phyloP scores from a whole-genome alignment of 2,113 vertebrate genomes.

The Micronycteris hirsuta region DNA sequence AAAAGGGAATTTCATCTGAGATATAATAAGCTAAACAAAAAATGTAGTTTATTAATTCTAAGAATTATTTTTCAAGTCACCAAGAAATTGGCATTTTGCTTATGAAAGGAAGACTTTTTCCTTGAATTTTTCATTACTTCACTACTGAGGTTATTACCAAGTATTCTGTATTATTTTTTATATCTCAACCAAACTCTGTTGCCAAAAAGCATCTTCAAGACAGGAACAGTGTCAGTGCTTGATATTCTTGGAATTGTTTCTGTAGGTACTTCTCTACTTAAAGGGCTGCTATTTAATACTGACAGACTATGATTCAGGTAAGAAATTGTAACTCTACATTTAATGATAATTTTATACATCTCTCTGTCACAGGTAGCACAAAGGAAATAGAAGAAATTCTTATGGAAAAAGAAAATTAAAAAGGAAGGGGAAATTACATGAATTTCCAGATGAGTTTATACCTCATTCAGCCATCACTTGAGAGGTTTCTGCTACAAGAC shows the following conservation, averaged over 20 bases:
- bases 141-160: constrained; percentile 69
- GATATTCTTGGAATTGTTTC: constrained; percentile 48
- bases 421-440: neutral
- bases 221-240: constrained; percentile 58
- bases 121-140: constrained; percentile 69
- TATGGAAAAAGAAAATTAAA: neutral
- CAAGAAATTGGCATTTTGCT: constrained; percentile 50
- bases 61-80: constrained; percentile 56
- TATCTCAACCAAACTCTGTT: constrained; percentile 60
- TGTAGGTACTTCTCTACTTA: constrained; percentile 39
- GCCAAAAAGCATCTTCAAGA: constrained; percentile 60
- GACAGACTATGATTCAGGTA: constrained; percentile 42
- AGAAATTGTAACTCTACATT: constrained; percentile 37
- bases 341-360: constrained; percentile 24
- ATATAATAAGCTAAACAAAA: constrained; percentile 49
- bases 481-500: constrained; percentile 27
- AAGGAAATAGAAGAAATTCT: constrained; percentile 43
- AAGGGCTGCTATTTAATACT: constrained; percentile 21
- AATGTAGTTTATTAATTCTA: constrained; percentile 40
- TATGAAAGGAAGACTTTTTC: constrained; percentile 51
- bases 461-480: neutral
- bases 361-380: neutral
- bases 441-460: neutral
- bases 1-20: constrained; percentile 55
- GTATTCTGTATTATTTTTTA: constrained; percentile 71